Evolutionary conservation across 2,797 vertebrate genomes (phyloP).

Genomic region (Acipenser oxyrinchus): DNA sequence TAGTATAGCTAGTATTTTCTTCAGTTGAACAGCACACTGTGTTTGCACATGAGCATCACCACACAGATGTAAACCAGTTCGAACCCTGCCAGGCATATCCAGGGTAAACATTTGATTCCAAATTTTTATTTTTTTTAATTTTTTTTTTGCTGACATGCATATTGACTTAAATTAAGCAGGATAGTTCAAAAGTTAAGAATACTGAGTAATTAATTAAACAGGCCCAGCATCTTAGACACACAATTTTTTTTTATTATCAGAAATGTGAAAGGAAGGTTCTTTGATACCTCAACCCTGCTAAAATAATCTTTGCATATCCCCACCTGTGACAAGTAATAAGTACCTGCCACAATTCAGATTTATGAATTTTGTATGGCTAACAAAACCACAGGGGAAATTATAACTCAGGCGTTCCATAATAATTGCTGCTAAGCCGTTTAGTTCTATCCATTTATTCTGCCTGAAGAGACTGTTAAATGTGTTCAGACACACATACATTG

Average conservation of each 20-base stretch:
- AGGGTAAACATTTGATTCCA: constrained; percentile 13
- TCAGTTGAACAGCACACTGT: constrained; percentile 1
- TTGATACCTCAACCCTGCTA: constrained; percentile 55
- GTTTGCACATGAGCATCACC: neutral
- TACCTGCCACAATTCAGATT: constrained; percentile 78
- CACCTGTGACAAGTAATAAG: constrained; percentile 81
- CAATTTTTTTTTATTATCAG: constrained; percentile 76
- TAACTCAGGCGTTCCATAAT: constrained; percentile 73
- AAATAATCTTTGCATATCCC: constrained; percentile 77
- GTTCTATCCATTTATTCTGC: constrained; percentile 74
- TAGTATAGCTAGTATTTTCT: too few relatives aligned
- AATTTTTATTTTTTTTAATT: neutral
- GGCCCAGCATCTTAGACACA: constrained; percentile 65
- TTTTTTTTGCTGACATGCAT: constrained; percentile 10
- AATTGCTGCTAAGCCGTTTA: constrained; percentile 81
- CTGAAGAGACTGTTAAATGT: constrained; percentile 73
- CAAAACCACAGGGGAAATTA: constrained; percentile 76
- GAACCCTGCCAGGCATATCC: constrained; percentile 8
- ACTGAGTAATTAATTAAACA: constrained; percentile 70
- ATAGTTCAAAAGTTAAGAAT: constrained; percentile 19
- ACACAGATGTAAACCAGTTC: neutral
- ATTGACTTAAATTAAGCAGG: constrained; percentile 23
- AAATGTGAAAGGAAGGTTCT: constrained; percentile 67
- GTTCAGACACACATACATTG: constrained; percentile 63
- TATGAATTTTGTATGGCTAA: constrained; percentile 74